Conservation (phyloP, 1,140 invertebrate species). For the Reticulitermes speratus region DNA sequence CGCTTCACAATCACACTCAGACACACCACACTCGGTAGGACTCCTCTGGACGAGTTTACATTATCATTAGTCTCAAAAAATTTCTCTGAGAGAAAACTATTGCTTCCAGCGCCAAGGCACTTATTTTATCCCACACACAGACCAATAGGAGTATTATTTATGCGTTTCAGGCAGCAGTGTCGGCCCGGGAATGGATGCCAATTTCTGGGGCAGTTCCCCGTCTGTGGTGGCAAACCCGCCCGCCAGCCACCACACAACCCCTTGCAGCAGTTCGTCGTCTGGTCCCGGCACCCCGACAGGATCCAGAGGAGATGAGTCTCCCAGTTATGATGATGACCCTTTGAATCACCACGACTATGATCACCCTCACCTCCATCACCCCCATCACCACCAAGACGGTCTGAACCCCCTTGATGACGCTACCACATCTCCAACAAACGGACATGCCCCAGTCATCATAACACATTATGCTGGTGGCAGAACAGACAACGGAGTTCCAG, state of each 20-base stretch:
- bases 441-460: neutral
- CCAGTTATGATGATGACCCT: conserved; percentile 22
- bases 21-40: too few species aligned
- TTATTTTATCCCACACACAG: too few species aligned
- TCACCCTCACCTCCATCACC: neutral
- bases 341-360: neutral
- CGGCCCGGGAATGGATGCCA: neutral
- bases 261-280: conserved; percentile 3
- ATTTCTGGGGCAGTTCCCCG: neutral
- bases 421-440: neutral
- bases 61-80: too few species aligned
- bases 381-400: neutral
- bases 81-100: too few species aligned
- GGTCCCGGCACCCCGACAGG: conserved; percentile 27
- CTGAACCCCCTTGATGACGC: neutral
- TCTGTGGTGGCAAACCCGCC: neutral
- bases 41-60: too few species aligned
- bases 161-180: neutral
- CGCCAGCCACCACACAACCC: neutral
- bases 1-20: too few species aligned
- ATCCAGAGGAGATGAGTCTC: conserved; percentile 22
- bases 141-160: too few species aligned
- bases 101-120: too few species aligned
- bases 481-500: too few species aligned
- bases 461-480: neutral